Evolutionary conservation across 2,113 vertebrate species (phyloP).

Genomic region (Caranx melampygus): DNA sequence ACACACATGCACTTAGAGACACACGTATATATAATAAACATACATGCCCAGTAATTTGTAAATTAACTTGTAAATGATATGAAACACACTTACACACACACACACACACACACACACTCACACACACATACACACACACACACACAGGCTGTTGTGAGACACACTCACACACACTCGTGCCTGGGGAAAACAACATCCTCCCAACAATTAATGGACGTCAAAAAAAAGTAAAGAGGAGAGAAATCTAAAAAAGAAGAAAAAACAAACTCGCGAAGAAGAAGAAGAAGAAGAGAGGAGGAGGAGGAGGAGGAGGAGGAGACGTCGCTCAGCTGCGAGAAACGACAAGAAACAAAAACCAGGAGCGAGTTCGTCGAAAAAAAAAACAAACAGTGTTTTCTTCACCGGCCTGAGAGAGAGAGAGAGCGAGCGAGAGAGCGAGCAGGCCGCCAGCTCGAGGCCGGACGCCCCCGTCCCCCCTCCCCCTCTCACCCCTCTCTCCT

Average conservation of each 20-base stretch:
- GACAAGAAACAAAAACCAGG: conserved; percentile 38
- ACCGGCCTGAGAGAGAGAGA: conserved; percentile 31
- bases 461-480: conserved; percentile 25
- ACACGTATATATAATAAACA: conserved; percentile 68
- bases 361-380: conserved; percentile 45
- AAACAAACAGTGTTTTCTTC: conserved; percentile 58
- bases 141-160: conserved; percentile 62
- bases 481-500: conserved; percentile 67
- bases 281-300: too few relatives aligned
- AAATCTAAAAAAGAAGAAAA: conserved; percentile 29
- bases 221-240: conserved; percentile 62
- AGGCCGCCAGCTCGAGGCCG: conserved; percentile 31
- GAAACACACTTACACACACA: conserved; percentile 61
- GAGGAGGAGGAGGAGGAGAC: conserved; percentile 52
- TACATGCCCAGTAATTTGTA: conserved; percentile 79
- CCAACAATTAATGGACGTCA: conserved; percentile 71
- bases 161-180: conserved; percentile 65
- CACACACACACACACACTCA: conserved; percentile 52
- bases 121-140: conserved; percentile 57
- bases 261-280: conserved; percentile 29
- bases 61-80: conserved; percentile 83
- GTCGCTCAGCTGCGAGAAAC: conserved; percentile 26
- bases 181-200: conserved; percentile 71
- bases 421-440: conserved; percentile 26
- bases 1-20: conserved; percentile 74